Base-by-base conservation (phyloP, 2,113 vertebrate species). In the Oncorhynchus clarkii region DNA sequence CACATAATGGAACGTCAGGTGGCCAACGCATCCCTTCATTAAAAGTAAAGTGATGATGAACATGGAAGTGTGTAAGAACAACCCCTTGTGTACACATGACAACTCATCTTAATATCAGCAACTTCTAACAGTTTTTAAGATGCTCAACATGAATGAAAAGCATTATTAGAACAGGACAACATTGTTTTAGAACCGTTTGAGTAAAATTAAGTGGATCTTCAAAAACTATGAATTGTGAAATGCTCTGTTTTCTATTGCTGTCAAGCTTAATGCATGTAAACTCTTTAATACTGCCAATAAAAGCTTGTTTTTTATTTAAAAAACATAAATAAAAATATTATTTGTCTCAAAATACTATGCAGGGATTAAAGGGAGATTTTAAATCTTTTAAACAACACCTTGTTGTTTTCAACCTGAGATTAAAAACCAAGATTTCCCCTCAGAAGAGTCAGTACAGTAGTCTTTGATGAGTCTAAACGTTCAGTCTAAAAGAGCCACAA, bases 371-470 rank as follows among this genome's bases (percentile, higher is more conserved):
- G 86, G 89, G 89, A 88, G 80, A 89, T 88, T 87, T 85, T 59
- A 73, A 78, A 77, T 79, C 22, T 73, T 80, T 74, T 84, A 49
- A 92, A 91, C 88, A 88, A 88, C 86, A 65, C 64, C n/a, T 76
- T 79, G 90, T 89, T 90, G 88, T 88, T 92, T 90, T 88, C 78
- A 90, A 92, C 93, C 93, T 94, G 93, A 94, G 93, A 90, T 92
- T 88, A 82, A 83, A 82, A 87, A 89, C 80, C 84, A 87, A 70
- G 24, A 86, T 85, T 74, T 59, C 48, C 75, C 80, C 75, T 84
- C 70, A 39, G 78, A 78, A 72, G 83, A 83, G 81, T 76, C 80
- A 75, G 51, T 71, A 45, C 9, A 45, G 39, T 45, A 45, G 39
- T 45, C 2, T 45, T 45, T 45, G 39, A 11, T 45, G 39, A 60